Conservation (phyloP, 2,113 vertebrate species). For the Coracopsis vasa region DNA sequence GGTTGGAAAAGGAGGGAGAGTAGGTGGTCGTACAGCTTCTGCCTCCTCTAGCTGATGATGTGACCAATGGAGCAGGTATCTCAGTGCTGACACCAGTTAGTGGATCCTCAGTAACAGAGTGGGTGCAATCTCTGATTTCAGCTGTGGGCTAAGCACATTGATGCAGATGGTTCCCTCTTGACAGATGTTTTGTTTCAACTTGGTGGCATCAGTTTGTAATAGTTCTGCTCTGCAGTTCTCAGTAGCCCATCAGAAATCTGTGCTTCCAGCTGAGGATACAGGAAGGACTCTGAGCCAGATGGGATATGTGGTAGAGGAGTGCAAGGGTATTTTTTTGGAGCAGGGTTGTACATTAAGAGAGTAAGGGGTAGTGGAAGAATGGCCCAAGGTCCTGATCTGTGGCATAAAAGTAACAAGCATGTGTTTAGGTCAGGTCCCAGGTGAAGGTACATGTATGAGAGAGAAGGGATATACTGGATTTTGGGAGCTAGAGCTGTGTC, state of each 20-base stretch:
- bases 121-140: not conserved
- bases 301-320: not conserved
- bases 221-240: not conserved
- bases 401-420: not conserved
- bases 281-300: not conserved
- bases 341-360: accelerated
- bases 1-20: not conserved
- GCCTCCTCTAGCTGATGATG: not conserved
- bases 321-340: not conserved
- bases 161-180: not conserved
- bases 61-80: not conserved
- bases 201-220: not conserved
- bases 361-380: not conserved
- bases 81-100: accelerated
- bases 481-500: not conserved
- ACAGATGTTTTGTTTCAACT: not conserved
- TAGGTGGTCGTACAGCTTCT: not conserved
- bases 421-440: not conserved
- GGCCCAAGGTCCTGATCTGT: not conserved
- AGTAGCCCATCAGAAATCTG: not conserved
- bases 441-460: not conserved
- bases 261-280: not conserved
- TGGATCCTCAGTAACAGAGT: not conserved
- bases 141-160: not conserved
- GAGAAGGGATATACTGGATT: not conserved